A percentile compares a stretch with the other conserved stretches of the same genome.
Conservation (phyloP, 2,888 invertebrate species). For the Odontocerum albicorne region DNA sequence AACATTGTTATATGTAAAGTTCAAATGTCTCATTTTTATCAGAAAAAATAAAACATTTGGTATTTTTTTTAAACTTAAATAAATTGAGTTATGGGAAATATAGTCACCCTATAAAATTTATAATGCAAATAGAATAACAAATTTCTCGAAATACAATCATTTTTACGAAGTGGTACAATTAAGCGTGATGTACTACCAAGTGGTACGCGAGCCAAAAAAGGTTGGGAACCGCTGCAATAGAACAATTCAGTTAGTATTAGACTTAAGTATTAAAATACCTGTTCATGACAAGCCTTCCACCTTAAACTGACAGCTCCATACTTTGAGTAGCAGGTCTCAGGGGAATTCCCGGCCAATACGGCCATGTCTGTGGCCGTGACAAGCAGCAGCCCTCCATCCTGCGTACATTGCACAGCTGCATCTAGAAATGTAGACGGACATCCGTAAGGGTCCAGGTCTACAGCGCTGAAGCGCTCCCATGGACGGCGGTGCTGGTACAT, state of each 20-base stretch:
- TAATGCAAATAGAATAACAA: too few species aligned
- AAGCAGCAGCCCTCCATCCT: constrained; percentile 83
- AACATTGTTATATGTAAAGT: too few species aligned
- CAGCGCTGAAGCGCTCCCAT: constrained; percentile 75
- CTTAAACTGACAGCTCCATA: constrained; percentile 90
- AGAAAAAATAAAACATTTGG: too few species aligned
- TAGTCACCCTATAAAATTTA: too few species aligned
- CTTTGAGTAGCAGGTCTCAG: constrained; percentile 91
- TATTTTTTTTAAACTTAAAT: too few species aligned
- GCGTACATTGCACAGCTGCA: constrained; percentile 78
- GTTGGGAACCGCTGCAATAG: background rate
- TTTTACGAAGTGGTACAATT: too few species aligned
- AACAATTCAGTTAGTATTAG: background rate
- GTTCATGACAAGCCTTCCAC: constrained; percentile 91
- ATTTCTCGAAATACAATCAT: too few species aligned
- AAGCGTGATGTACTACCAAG: too few species aligned
- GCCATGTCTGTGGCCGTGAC: constrained; percentile 98
- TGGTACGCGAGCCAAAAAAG: too few species aligned
- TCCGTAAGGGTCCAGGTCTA: constrained; percentile 98
- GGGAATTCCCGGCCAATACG: constrained; percentile 91
- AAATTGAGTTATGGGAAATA: too few species aligned
- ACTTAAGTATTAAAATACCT: too few species aligned
- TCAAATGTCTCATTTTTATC: too few species aligned
- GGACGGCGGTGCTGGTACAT: constrained; percentile 78
- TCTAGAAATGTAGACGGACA: constrained; percentile 92